A percentile compares a stretch with the other conserved stretches of the same genome.
These are phyloP conservation scores for Sphaerodactylus townsendi DNA, from an alignment of 2,113 vertebrate genomes.

Conservation along the genomic window DNA sequence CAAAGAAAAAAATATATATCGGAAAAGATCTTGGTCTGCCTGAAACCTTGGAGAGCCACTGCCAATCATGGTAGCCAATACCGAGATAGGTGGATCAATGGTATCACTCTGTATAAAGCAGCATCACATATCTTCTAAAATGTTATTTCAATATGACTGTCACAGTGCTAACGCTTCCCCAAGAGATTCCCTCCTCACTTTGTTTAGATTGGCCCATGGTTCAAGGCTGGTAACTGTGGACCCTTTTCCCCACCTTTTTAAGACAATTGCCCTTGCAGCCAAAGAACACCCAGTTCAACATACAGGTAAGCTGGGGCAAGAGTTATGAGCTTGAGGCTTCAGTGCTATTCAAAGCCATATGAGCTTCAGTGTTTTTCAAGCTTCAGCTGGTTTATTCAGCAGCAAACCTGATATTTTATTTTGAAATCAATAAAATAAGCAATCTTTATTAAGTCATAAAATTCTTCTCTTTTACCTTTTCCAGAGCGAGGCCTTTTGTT, in stretches of 20 bases:
- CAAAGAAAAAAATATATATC: too few relatives aligned
- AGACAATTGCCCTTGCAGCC: conserved; percentile 41
- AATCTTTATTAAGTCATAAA: conserved; percentile 62
- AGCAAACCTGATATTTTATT: conserved; percentile 57
- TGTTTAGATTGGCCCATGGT: conserved; percentile 24
- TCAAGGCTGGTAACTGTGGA: conserved; percentile 24
- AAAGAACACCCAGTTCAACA: conserved; percentile 5
- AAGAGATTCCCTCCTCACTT: conserved; percentile 19
- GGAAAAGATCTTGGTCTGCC: too few relatives aligned
- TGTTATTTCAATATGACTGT: conserved; percentile 17
- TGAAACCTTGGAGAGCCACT: too few relatives aligned
- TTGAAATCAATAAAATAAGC: conserved; percentile 71
- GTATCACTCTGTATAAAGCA: too few relatives aligned
- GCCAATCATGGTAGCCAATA: not conserved
- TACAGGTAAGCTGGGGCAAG: conserved; percentile 42
- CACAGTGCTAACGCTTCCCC: not conserved
- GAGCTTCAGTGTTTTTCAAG: conserved; percentile 41
- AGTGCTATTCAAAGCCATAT: conserved; percentile 31
- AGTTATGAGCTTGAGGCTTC: conserved; percentile 63
- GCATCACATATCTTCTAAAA: not conserved
- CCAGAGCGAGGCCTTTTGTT: conserved; percentile 47
- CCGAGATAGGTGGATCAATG: too few relatives aligned
- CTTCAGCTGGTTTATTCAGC: conserved; percentile 65
- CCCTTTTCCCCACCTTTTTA: conserved; percentile 24
- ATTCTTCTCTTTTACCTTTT: conserved; percentile 53